A percentile compares a stretch with the other conserved stretches of the same genome.
Evolutionary conservation across 2,888 invertebrate genomes (phyloP).

Genomic region (Andrena bicolor): DNA sequence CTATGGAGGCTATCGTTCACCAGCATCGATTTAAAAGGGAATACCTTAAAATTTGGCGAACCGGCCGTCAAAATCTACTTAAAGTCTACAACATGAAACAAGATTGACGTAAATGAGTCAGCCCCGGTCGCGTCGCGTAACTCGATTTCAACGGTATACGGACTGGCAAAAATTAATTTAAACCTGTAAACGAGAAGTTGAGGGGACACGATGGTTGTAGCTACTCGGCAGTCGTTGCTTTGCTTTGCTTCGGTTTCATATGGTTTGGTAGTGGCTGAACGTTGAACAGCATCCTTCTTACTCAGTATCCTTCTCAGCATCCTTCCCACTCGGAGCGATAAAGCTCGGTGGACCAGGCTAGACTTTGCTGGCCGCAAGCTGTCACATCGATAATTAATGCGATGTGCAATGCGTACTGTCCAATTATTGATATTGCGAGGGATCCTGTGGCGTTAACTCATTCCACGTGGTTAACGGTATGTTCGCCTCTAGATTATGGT

Average conservation of each 20-base stretch:
- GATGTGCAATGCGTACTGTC: background rate
- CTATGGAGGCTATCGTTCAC: background rate
- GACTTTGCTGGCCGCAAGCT: background rate
- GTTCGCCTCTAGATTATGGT: slow-evolving; percentile 51
- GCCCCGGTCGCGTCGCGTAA: background rate
- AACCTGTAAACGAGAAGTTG: background rate
- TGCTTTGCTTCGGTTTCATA: too few relatives aligned
- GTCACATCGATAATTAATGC: slow-evolving; percentile 46
- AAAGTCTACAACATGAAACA: background rate
- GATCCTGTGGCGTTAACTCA: slow-evolving; percentile 43
- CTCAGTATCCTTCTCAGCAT: too few relatives aligned
- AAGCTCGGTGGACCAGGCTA: background rate
- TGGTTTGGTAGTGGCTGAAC: too few relatives aligned
- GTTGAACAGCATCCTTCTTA: background rate
- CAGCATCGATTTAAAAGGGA: background rate
- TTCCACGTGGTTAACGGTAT: slow-evolving; percentile 43
- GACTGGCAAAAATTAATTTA: background rate
- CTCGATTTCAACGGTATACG: slow-evolving; percentile 15
- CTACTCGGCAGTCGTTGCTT: too few relatives aligned
- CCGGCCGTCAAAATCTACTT: background rate
- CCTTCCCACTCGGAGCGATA: background rate
- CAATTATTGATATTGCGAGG: slow-evolving; percentile 57
- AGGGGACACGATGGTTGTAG: too few relatives aligned
- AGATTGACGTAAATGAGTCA: background rate
- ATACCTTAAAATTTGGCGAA: background rate